Percentiles rank a stretch among this genome's conserved stretches.
Conservation (phyloP, 2,113 vertebrate species). For the Pterocles orientalis region DNA sequence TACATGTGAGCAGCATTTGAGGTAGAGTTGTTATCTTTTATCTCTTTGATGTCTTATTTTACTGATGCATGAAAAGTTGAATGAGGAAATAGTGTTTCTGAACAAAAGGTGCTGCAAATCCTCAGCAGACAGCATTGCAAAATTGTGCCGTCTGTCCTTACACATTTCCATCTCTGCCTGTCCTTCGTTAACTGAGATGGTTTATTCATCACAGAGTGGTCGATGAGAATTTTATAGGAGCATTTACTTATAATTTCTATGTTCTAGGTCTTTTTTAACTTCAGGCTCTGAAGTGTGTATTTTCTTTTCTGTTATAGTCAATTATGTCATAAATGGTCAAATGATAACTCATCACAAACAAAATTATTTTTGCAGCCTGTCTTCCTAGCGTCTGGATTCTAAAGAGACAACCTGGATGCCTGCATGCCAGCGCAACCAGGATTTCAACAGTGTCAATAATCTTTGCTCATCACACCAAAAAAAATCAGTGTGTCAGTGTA, state of each 20-base stretch:
- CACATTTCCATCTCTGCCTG: background rate
- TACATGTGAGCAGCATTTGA: conserved; percentile 46
- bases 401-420: conserved; percentile 65
- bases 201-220: conserved; percentile 5
- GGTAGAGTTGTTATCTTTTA: conserved; percentile 20
- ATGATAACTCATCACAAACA: conserved; percentile 32
- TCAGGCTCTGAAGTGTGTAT: background rate
- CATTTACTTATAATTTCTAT: background rate
- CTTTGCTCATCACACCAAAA: conserved; percentile 72
- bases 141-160: conserved; percentile 1
- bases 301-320: conserved; percentile 25
- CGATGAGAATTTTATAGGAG: background rate
- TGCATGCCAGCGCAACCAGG: conserved; percentile 71
- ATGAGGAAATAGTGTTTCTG: background rate
- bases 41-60: conserved; percentile 54
- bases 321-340: conserved; percentile 36
- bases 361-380: conserved; percentile 71
- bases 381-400: conserved; percentile 66
- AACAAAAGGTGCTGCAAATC: conserved; percentile 34
- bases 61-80: background rate
- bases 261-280: background rate
- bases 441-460: conserved; percentile 78
- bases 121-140: background rate
- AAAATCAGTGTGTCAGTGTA: conserved; percentile 65
- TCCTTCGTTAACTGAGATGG: background rate